Percentiles rank a stretch among this genome's conserved stretches.
Evolutionary conservation across 2,797 vertebrate genomes (phyloP).

Genomic region (Pogonophryne albipinna): DNA sequence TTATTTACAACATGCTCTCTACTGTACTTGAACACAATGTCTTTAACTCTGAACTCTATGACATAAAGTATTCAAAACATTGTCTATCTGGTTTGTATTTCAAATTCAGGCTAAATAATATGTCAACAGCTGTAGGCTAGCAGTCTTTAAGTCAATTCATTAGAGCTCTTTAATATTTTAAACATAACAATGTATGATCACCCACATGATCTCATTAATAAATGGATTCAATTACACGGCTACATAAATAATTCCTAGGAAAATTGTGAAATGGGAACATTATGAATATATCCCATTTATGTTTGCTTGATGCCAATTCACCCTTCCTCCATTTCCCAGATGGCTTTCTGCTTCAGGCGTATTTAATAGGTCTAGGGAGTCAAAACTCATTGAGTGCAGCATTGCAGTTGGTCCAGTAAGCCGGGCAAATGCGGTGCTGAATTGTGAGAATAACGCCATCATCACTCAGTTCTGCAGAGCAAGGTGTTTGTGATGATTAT

Average conservation of each 20-base stretch:
- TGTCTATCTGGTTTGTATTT: slow-evolving; percentile 57
- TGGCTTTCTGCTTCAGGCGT: slow-evolving; percentile 36
- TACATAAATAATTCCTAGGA: slow-evolving; percentile 31
- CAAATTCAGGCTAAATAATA: slow-evolving; percentile 46
- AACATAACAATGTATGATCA: slow-evolving; percentile 43
- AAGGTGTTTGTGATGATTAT: slow-evolving; percentile 41
- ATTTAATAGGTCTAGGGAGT: slow-evolving; percentile 42
- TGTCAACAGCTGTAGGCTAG: slow-evolving; percentile 50
- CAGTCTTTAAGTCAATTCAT: slow-evolving; percentile 40
- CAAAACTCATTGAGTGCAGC: slow-evolving; percentile 24
- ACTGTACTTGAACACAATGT: slow-evolving; percentile 33
- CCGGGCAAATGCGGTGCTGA: slow-evolving; percentile 17
- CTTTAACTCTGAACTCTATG: slow-evolving; percentile 23
- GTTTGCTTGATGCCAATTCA: slow-evolving; percentile 26
- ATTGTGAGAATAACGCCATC: slow-evolving; percentile 31
- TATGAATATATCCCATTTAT: slow-evolving; percentile 28
- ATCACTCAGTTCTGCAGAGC: slow-evolving; percentile 25
- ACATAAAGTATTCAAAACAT: slow-evolving; percentile 40
- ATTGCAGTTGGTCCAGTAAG: slow-evolving; percentile 38
- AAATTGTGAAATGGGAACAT: slow-evolving; percentile 44
- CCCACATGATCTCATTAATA: slow-evolving; percentile 28
- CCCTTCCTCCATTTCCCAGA: slow-evolving; percentile 28
- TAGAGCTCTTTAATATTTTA: slow-evolving; percentile 38
- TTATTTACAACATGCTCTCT: slow-evolving; percentile 28
- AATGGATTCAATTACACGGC: slow-evolving; percentile 19